Evolutionary conservation across 2,113 vertebrate genomes (phyloP), one percentile per base, ranked within the genome.

Genomic region (Pseudopipra pipra): DNA sequence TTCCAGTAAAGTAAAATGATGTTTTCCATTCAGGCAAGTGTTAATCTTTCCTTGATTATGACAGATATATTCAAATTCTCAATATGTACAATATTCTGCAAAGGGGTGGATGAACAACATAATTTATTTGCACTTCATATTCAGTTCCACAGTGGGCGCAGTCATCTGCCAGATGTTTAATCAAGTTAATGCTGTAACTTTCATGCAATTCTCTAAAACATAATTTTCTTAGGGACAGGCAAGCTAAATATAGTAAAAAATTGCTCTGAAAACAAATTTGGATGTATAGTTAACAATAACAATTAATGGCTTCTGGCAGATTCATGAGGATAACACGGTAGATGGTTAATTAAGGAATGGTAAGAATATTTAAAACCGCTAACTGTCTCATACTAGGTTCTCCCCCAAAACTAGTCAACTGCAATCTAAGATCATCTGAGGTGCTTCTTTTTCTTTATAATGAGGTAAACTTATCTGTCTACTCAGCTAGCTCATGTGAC

Each of bases 61-160:
- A 72, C 49, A 82, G 58, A 73, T 90, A 30, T 56, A 79, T 76
- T 94, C 85, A 37, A 90, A 93, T 49, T 81, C 65, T 92, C 51
- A 68, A n/a, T 84, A 65, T 68, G 18, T 61, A 33, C 55, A 78
- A 37, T 81, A 52, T 44, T 92, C 52, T 93, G 39, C 63, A 59
- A 51, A 93, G 43, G 31, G 2, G 23, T 89, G 65, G 30, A 81
- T 81, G 63, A 87, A 52, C 85, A 87, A 87, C 47, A 35, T 71
- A 77, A 95, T 95, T 85, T 95, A 90, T 97, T 92, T 91, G 84
- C n/a, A 82, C 56, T 92, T 91, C 94, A 35, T 46, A 77, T 86
- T 93, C 85, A 63, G 43, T 95, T 94, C 49, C 83, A 90, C 59
- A 46, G 86, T 91, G 73, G 61, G 52, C 22, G 23, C 33, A 61